Percentiles rank a stretch among this genome's conserved stretches.
Evolutionary conservation across 2,113 vertebrate genomes (phyloP).

Genomic region (Cryptomyrus ogoouensis): DNA sequence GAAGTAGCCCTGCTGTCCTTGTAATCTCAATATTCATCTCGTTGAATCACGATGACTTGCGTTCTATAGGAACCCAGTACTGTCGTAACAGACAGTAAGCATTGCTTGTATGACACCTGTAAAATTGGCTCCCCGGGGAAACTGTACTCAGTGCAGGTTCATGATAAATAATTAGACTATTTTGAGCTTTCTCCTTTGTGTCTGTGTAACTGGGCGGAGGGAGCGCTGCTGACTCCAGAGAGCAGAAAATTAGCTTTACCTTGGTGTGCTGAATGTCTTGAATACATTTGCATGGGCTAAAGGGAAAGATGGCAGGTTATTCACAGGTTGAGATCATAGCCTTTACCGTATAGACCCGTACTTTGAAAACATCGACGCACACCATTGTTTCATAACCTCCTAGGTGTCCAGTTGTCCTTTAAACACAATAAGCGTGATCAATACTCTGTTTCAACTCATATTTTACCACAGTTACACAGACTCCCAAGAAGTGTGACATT

Average conservation of each 20-base stretch:
- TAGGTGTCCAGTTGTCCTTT: not conserved
- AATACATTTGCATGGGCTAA: slow-evolving; percentile 16
- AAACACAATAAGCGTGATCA: not conserved
- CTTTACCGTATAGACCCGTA: not conserved
- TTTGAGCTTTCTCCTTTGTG: slow-evolving; percentile 34
- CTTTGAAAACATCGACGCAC: not conserved
- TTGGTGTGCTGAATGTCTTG: not conserved
- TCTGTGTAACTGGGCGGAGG: slow-evolving; percentile 32
- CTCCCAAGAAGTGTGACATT: not conserved
- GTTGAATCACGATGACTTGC: not conserved
- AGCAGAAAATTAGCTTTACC: slow-evolving; percentile 41
- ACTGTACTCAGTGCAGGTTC: slow-evolving; percentile 28
- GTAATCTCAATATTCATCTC: slow-evolving; percentile 12
- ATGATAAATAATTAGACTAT: slow-evolving; percentile 32
- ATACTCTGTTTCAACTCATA: not conserved
- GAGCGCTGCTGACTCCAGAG: slow-evolving; percentile 5
- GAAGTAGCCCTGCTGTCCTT: slow-evolving; percentile 2
- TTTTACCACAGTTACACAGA: not conserved
- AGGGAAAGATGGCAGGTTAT: not conserved
- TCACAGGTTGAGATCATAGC: not conserved
- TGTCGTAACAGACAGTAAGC: slow-evolving; percentile 35
- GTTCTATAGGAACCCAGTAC: slow-evolving; percentile 33
- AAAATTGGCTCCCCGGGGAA: slow-evolving; percentile 41
- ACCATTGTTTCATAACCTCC: not conserved
- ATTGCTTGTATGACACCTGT: slow-evolving; percentile 48